Evolutionary conservation across 2,888 invertebrate species (phyloP).

Genomic region (Lysandra bellargus): DNA sequence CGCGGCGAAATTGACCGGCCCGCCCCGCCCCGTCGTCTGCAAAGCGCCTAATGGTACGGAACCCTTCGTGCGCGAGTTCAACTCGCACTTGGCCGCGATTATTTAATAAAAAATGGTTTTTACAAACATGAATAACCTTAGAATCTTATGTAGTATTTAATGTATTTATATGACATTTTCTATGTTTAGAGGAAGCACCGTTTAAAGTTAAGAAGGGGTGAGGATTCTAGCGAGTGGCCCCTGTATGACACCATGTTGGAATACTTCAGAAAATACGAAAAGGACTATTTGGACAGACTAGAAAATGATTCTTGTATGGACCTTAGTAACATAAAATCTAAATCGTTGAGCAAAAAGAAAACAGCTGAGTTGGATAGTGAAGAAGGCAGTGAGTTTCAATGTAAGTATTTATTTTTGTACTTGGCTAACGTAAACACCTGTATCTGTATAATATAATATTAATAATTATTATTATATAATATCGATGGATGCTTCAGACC

Average conservation of each 20-base stretch:
- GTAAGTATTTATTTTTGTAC: slow-evolving; percentile 49
- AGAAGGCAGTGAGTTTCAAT: slow-evolving; percentile 61
- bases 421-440: no score
- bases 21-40: no score
- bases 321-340: slow-evolving; percentile 34
- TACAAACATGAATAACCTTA: no score
- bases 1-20: no score
- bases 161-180: neutral
- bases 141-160: no score
- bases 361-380: slow-evolving; percentile 46
- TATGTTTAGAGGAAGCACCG: slow-evolving; percentile 66
- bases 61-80: no score
- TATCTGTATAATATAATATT: no score
- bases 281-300: slow-evolving; percentile 53
- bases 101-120: no score
- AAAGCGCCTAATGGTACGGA: no score
- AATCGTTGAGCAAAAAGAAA: slow-evolving; percentile 41
- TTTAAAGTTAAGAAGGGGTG: slow-evolving; percentile 54
- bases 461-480: no score
- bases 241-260: slow-evolving; percentile 59
- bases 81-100: no score
- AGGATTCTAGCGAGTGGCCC: slow-evolving; percentile 57
- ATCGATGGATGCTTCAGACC: no score
- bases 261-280: slow-evolving; percentile 58
- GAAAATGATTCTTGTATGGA: slow-evolving; percentile 49